A percentile compares a stretch with the other conserved stretches of the same genome.
Evolutionary conservation across 2,888 invertebrate genomes (phyloP).

Genomic region (Coelogynopora nodosa): DNA sequence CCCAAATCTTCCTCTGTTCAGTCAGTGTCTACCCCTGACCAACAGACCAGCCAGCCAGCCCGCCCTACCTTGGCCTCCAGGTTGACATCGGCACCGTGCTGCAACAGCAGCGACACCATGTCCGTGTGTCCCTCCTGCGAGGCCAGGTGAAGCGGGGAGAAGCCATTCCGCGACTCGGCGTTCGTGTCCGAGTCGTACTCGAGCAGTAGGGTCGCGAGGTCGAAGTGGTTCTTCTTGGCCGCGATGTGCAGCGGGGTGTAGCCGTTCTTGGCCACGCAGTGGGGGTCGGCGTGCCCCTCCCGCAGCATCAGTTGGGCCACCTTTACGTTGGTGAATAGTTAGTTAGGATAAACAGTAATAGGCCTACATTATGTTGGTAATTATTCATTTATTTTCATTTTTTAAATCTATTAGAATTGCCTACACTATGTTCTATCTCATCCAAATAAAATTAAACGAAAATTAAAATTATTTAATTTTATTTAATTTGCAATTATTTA

Average conservation of each 20-base stretch:
- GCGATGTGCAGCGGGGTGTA: slow-evolving; percentile 98
- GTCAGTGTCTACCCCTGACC: background rate
- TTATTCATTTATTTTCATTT: too few relatives aligned
- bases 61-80: background rate
- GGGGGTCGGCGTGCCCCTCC: slow-evolving; percentile 67
- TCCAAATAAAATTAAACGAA: too few relatives aligned
- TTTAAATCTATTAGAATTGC: too few relatives aligned
- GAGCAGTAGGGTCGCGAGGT: slow-evolving; percentile 66
- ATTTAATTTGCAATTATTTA: too few relatives aligned
- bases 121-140: slow-evolving; percentile 49
- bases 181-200: slow-evolving; percentile 44
- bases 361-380: too few relatives aligned
- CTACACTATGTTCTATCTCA: too few relatives aligned
- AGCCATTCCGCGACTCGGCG: slow-evolving; percentile 46
- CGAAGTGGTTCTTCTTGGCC: slow-evolving; percentile 98
- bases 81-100: background rate
- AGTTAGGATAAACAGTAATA: too few relatives aligned
- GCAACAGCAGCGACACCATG: slow-evolving; percentile 43
- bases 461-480: too few relatives aligned
- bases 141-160: slow-evolving; percentile 49
- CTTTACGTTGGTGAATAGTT: too few relatives aligned
- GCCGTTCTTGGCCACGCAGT: slow-evolving; percentile 69
- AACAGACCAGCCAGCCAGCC: background rate
- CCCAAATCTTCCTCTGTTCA: slow-evolving; percentile 50
- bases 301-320: slow-evolving; percentile 87